Conservation (phyloP, 2,888 invertebrate species). For the Campoletis raptor region DNA sequence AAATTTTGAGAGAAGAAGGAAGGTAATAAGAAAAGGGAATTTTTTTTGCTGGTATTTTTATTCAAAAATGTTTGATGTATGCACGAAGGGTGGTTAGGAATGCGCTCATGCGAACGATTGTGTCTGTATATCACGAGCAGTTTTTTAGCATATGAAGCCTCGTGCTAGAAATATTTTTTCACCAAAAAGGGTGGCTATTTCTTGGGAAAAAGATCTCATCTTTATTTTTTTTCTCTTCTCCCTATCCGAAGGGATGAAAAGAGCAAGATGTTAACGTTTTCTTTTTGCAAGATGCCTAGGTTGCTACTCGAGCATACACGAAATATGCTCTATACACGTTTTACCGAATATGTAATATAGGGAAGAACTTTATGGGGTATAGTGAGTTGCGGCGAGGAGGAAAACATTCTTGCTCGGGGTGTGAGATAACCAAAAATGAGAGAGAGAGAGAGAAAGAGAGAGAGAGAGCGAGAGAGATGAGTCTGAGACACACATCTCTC, state of each 20-base stretch:
- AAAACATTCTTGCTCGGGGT: constrained; percentile 45
- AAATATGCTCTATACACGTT: constrained; percentile 7
- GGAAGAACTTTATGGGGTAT: constrained; percentile 27
- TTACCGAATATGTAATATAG: constrained; percentile 29
- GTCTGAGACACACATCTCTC: constrained; percentile 52
- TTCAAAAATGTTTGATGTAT: constrained; percentile 45
- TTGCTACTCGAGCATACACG: constrained; percentile 8
- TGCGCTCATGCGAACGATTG: constrained; percentile 57
- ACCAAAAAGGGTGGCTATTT: constrained; percentile 44
- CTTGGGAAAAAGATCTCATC: constrained; percentile 37
- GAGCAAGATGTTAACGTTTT: constrained; percentile 45
- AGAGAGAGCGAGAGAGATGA: constrained; percentile 41
- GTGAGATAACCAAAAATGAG: constrained; percentile 40
- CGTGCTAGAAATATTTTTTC: constrained; percentile 37
- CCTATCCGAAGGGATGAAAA: constrained; percentile 41
- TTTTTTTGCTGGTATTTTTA: constrained; percentile 42
- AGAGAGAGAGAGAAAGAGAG: constrained; percentile 25
- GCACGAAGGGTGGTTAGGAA: constrained; percentile 54
- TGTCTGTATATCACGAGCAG: constrained; percentile 3
- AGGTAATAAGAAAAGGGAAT: neutral
- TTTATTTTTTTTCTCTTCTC: constrained; percentile 48
- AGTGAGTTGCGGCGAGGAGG: constrained; percentile 3
- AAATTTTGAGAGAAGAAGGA: neutral
- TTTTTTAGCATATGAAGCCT: constrained; percentile 20
- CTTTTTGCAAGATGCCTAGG: constrained; percentile 2